Evolutionary conservation across 2,888 invertebrate species (phyloP).

Genomic region (Sarcophaga variegata): DNA sequence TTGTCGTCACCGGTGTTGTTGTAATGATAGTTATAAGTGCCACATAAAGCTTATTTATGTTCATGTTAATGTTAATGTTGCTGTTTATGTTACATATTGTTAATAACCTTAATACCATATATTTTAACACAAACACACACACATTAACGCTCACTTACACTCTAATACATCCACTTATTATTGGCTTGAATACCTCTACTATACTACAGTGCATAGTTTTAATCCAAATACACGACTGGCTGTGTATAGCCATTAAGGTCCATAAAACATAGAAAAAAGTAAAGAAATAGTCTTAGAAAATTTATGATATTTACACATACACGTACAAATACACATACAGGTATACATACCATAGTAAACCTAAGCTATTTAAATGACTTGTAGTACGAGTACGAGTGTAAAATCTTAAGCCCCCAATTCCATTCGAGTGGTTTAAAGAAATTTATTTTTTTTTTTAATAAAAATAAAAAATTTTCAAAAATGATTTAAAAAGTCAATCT

Average conservation of each 20-base stretch:
- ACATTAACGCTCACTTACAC: too few species aligned
- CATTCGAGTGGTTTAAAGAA: neutral
- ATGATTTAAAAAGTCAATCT: neutral
- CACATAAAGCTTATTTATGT: constrained; percentile 43
- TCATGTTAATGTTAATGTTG: neutral
- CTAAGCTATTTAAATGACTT: too few species aligned
- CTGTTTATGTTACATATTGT: constrained; percentile 27
- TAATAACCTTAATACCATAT: too few species aligned
- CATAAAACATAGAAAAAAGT: constrained; percentile 36
- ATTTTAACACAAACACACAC: too few species aligned
- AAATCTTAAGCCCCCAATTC: constrained; percentile 21
- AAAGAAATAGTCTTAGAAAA: constrained; percentile 40
- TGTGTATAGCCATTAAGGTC: constrained; percentile 58
- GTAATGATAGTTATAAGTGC: constrained; percentile 20
- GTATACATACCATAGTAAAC: neutral
- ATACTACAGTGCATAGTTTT: constrained; percentile 39
- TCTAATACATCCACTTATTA: too few species aligned
- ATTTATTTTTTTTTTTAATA: too few species aligned
- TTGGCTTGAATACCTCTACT: too few species aligned
- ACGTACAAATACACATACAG: neutral
- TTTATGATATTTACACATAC: constrained; percentile 51
- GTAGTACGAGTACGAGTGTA: neutral
- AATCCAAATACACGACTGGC: constrained; percentile 40
- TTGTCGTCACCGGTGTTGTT: constrained; percentile 7
- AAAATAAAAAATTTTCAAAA: too few species aligned